phyloP scores from a whole-genome alignment of 30 jellyfish, hydroid and myxozoan species.

The Chrysaora quinquecirrha region DNA sequence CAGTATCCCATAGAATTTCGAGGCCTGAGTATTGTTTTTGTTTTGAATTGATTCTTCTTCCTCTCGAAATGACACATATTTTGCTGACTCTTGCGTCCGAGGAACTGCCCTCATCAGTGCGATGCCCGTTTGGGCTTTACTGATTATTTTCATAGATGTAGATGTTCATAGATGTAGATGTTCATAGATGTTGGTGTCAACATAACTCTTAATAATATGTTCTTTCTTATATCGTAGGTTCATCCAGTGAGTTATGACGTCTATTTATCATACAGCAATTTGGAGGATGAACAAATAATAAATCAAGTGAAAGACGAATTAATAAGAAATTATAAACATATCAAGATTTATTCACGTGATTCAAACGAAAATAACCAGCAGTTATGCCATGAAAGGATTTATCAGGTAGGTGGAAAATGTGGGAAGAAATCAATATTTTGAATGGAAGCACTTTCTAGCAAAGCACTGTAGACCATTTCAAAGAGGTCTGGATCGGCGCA shows the following conservation, averaged over 20 bases:
- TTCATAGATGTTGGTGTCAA: background rate
- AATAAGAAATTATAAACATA: background rate
- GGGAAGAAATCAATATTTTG: background rate
- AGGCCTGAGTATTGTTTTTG: no score
- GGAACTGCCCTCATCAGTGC: no score
- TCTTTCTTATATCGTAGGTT: background rate
- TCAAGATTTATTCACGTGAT: conserved; percentile 21
- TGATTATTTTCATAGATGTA: no score
- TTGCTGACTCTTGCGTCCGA: no score
- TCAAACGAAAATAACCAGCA: conserved; percentile 24
- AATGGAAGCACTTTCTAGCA: background rate
- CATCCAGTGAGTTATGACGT: conserved; percentile 50
- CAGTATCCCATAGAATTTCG: no score
- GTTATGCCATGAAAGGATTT: conserved; percentile 54
- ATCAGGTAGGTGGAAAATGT: conserved; percentile 7
- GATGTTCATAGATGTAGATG: no score
- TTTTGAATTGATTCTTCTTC: no score
- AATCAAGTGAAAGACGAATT: conserved; percentile 16
- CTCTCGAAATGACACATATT: no score
- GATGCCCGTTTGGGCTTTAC: no score
- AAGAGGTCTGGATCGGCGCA: no score
- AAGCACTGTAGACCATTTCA: background rate
- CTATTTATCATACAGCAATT: conserved; percentile 53
- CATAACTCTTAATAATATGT: background rate
- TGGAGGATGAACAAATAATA: conserved; percentile 16